Percentiles rank a stretch among this genome's conserved stretches.
These are phyloP conservation scores for Nysson spinosus DNA, from an alignment of 2,888 invertebrate species.

Conservation along the genomic window DNA sequence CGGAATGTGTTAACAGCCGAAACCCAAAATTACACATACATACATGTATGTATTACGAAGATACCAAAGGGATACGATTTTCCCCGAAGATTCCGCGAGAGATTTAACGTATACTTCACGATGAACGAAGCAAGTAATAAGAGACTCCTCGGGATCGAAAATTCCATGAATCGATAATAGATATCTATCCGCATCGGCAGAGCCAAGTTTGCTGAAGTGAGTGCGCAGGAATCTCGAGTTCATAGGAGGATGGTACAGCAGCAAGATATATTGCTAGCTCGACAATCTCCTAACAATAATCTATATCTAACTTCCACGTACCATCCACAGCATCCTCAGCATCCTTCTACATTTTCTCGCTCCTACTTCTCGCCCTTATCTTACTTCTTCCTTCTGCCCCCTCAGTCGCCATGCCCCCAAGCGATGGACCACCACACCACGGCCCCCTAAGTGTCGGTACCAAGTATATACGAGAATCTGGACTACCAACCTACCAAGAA, in stretches of 20 bases:
- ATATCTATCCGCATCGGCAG: constrained; percentile 9
- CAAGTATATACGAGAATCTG: background rate
- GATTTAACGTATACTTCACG: no score
- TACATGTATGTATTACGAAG: no score
- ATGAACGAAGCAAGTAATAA: no score
- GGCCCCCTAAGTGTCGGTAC: background rate
- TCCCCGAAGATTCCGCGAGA: no score
- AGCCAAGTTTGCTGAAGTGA: constrained; percentile 18
- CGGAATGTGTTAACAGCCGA: no score
- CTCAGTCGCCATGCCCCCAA: background rate
- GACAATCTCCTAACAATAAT: constrained; percentile 55
- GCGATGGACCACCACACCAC: background rate
- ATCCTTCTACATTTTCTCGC: background rate
- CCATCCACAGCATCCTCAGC: no score
- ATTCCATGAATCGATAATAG: constrained; percentile 26
- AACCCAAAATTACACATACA: no score
- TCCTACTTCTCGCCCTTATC: no score
- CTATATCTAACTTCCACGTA: constrained; percentile 43
- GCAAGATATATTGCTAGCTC: constrained; percentile 54
- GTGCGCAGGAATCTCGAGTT: background rate
- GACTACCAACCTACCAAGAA: constrained; percentile 20
- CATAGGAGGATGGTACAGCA: background rate
- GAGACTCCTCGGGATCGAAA: background rate
- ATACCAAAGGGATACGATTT: no score
- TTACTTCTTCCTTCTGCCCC: no score